Conservation (phyloP, 2,888 invertebrate species). For the Epirrhoe tristata region DNA sequence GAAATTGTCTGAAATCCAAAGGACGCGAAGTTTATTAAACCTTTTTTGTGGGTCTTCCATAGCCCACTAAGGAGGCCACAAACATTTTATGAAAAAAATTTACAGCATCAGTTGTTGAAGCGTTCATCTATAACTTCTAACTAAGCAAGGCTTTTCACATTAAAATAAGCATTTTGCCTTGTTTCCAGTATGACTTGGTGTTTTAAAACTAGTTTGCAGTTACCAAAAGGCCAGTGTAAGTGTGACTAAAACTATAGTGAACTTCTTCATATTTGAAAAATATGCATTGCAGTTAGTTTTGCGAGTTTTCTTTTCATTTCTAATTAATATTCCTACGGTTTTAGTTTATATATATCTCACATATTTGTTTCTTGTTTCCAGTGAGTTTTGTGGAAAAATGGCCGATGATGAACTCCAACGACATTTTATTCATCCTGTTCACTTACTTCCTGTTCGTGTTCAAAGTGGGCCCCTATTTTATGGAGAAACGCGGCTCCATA, state of each 20-base stretch:
- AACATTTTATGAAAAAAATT: conserved; percentile 12
- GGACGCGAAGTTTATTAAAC: conserved; percentile 11
- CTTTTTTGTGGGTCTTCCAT: conserved; percentile 13
- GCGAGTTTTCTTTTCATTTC: no score
- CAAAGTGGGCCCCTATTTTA: conserved; percentile 87
- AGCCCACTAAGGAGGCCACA: not conserved
- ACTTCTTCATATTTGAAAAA: not conserved
- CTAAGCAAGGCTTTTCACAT: not conserved
- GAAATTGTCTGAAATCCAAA: not conserved
- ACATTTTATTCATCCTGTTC: conserved; percentile 80
- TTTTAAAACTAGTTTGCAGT: conserved; percentile 41
- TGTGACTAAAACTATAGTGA: conserved; percentile 5
- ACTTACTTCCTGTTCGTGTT: conserved; percentile 88
- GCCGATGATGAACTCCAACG: conserved; percentile 88
- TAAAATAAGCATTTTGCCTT: not conserved
- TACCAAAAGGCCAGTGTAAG: conserved; percentile 51
- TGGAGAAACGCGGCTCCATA: conserved; percentile 86
- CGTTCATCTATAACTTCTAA: not conserved
- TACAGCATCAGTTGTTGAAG: conserved; percentile 3
- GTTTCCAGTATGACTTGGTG: conserved; percentile 44
- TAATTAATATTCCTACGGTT: not conserved
- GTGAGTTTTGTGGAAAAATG: conserved; percentile 88
- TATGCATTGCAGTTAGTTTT: no score
- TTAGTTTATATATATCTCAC: not conserved
- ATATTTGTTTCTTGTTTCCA: conserved; percentile 58